Conservation (phyloP, 1,140 invertebrate genomes). For the Glomeris maerens region DNA sequence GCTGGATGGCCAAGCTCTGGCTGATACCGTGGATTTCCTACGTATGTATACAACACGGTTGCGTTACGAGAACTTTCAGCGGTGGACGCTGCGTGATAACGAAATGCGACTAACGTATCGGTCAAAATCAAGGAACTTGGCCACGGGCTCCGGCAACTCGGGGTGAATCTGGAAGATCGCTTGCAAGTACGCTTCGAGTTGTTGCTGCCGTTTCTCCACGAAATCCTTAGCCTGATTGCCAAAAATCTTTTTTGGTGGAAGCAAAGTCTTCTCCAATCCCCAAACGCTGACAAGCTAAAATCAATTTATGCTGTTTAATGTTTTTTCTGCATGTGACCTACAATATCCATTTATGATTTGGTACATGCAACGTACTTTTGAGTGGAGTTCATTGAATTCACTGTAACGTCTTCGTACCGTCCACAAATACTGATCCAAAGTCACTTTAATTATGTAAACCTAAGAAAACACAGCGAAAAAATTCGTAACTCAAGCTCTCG, state of each 20-base stretch:
- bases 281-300: not conserved
- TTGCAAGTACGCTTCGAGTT: constrained; percentile 65
- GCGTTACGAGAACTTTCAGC: not conserved
- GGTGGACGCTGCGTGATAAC: not conserved
- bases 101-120: constrained; percentile 30
- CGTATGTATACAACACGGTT: constrained; percentile 14
- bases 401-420: constrained; percentile 67
- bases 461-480: constrained; percentile 4
- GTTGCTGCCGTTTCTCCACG: constrained; percentile 62
- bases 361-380: constrained; percentile 39
- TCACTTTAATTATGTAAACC: not conserved
- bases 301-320: not conserved
- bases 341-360: not conserved
- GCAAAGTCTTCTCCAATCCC: constrained; percentile 32
- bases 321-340: not conserved
- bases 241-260: constrained; percentile 81
- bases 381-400: constrained; percentile 75
- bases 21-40: constrained; percentile 32
- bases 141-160: constrained; percentile 23
- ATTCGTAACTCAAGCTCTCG: too few species aligned
- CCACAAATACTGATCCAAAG: constrained; percentile 41
- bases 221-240: constrained; percentile 65
- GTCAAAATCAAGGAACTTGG: constrained; percentile 30
- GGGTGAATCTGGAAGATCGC: constrained; percentile 30
- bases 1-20: constrained; percentile 26